phyloP scores from a whole-genome alignment of 2,888 invertebrate species.

The Tachina fera region DNA sequence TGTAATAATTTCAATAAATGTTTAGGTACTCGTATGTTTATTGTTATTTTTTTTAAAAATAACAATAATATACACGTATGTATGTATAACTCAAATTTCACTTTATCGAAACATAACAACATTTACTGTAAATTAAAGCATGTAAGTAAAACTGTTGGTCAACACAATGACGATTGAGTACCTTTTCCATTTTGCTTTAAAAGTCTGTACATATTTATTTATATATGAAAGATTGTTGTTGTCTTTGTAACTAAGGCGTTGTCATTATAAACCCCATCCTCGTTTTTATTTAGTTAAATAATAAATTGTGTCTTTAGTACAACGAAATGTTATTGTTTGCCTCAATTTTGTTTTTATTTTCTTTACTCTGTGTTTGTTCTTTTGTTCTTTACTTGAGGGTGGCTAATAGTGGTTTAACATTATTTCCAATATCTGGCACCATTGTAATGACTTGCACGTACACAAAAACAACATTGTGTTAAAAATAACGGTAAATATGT shows the following conservation, averaged over 20 bases:
- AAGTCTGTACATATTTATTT: not conserved
- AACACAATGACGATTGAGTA: slow-evolving; percentile 15
- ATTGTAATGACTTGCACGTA: not conserved
- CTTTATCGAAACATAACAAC: not conserved
- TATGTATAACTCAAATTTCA: not conserved
- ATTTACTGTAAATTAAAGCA: slow-evolving; percentile 2
- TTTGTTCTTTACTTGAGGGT: slow-evolving; percentile 3
- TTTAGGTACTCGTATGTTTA: no score
- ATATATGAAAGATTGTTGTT: not conserved
- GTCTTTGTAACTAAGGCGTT: slow-evolving; percentile 49
- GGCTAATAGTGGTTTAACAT: not conserved
- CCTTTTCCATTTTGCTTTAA: not conserved
- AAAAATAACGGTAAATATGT: not conserved
- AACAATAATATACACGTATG: no score
- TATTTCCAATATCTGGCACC: slow-evolving; percentile 11
- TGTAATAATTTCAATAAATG: no score
- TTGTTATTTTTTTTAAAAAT: no score
- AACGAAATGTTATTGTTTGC: slow-evolving; percentile 39
- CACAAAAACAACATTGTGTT: not conserved
- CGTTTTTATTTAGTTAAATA: slow-evolving; percentile 1
- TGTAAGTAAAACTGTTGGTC: slow-evolving; percentile 37
- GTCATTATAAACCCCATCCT: slow-evolving; percentile 15
- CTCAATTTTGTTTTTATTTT: slow-evolving; percentile 16
- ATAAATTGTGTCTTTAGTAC: slow-evolving; percentile 64
- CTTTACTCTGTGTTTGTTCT: not conserved